These are phyloP conservation scores for Paragorgia papillata DNA, from an alignment of 92 coral and sea anemone species.

Conservation along the genomic window DNA sequence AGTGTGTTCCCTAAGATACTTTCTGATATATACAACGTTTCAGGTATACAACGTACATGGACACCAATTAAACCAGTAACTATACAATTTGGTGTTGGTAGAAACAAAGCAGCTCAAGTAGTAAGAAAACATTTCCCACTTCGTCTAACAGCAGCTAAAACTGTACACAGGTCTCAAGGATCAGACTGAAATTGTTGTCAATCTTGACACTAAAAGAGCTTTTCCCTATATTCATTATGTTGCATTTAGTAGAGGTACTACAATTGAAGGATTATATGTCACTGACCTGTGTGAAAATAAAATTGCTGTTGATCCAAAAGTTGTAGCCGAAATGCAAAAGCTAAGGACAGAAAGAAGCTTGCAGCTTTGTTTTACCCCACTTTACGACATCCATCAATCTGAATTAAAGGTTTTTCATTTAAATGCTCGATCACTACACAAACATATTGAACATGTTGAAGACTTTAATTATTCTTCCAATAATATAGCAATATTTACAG, in stretches of 20 bases:
- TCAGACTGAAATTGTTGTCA: constrained; percentile 48
- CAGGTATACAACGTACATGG: constrained; percentile 34
- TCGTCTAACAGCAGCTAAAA: constrained; percentile 52
- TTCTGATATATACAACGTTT: no score
- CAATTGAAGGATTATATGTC: constrained; percentile 48
- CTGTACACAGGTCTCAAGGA: constrained; percentile 59
- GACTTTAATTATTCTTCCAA: constrained; percentile 17
- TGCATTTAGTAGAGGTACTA: constrained; percentile 58
- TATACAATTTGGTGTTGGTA: constrained; percentile 33
- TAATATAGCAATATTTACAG: constrained; percentile 26
- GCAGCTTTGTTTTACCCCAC: constrained; percentile 36
- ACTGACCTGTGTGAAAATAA: constrained; percentile 39
- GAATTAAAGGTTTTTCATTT: constrained; percentile 1
- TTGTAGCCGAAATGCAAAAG: constrained; percentile 38
- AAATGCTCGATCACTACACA: constrained; percentile 11
- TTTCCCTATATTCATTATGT: constrained; percentile 60
- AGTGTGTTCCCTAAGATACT: no score
- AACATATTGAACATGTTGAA: constrained; percentile 29
- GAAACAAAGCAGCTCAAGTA: constrained; percentile 6
- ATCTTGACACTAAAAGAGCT: constrained; percentile 34
- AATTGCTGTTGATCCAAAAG: constrained; percentile 21
- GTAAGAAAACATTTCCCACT: constrained; percentile 57
- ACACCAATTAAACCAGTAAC: constrained; percentile 48
- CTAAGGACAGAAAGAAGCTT: constrained; percentile 42
- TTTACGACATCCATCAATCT: constrained; percentile 32